These are phyloP conservation scores for Pseudomyrmex concolor DNA, from an alignment of 1,140 invertebrate species.

Conservation along the genomic window DNA sequence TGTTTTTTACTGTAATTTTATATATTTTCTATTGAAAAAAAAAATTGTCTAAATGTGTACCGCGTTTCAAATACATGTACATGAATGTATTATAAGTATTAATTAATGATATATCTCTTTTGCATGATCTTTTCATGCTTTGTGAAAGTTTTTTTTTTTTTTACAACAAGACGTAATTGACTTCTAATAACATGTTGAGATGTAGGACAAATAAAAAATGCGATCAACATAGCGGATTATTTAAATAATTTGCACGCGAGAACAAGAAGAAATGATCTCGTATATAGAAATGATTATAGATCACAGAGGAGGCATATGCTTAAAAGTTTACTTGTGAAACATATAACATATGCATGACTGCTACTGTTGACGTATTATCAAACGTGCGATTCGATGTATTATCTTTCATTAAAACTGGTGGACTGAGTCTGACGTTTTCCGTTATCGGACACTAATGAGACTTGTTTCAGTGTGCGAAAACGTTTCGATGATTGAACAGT, in stretches of 20 bases:
- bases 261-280: not conserved
- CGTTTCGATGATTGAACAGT: not conserved
- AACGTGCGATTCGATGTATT: not conserved
- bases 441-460: not conserved
- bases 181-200: no score
- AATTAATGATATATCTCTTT: no score
- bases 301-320: not conserved
- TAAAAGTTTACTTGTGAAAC: not conserved
- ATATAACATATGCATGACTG: not conserved
- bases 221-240: not conserved
- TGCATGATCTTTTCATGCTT: no score
- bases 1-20: no score
- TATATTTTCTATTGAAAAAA: no score
- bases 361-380: not conserved
- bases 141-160: no score
- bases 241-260: not conserved
- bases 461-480: not conserved
- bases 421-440: not conserved
- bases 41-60: no score
- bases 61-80: no score
- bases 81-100: no score
- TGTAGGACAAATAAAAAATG: not conserved
- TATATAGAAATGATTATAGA: no score
- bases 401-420: slow-evolving; percentile 3
- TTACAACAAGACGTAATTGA: no score